Evolutionary conservation across 1,140 invertebrate genomes (phyloP), one percentile per base, ranked within the genome.

Genomic region (Drosophila hydei): DNA sequence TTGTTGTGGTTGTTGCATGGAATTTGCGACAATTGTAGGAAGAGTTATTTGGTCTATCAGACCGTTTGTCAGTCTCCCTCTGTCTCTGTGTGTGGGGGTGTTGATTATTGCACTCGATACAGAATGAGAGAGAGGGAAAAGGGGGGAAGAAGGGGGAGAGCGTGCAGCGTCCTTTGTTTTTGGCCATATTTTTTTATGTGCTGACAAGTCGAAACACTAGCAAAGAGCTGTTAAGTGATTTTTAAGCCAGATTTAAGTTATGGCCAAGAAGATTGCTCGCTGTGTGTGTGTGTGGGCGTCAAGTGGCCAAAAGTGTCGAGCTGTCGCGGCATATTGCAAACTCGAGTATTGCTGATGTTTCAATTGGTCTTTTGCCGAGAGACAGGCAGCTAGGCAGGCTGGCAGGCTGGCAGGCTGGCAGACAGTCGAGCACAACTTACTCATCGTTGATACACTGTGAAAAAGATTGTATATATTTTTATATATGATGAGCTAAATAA

Each of bases 331-430:
- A 88, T 87, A 88, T 87, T 75, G 80, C 62, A 67, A 67, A 43
- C 71, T 87, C 75, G 70, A 87, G 83, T 72, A 87, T 83, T 87
- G 83, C 83, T 89, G 83, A 87, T 87, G 84, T 87, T 87, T 87
- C 84, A 87, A 88, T 87, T 87, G 81, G 30, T 33, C 77, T 47
- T 21, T 48, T 42, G 38, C 38, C 23, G 11, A 42, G 19, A 16
- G 38, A 16, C 38, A 42, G 14, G 6, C 38, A 16, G n/a, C 38
- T 8, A 42, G 38, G 38, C 38, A 2, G 12, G 38, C 38, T 7
- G 1, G 38, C 38, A 5, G 12, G 0, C 21, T 14, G 8, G 8
- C 18, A 30, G 27, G 8, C 8, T 1, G 8, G 9, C 30, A 33
- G 30, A 33, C 30, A 33, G 30, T 33, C 30, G 11, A 11, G 30